Evolutionary conservation across 2,113 vertebrate genomes (phyloP), one percentile per base, ranked within the genome.

Genomic region (Halichoeres trimaculatus): DNA sequence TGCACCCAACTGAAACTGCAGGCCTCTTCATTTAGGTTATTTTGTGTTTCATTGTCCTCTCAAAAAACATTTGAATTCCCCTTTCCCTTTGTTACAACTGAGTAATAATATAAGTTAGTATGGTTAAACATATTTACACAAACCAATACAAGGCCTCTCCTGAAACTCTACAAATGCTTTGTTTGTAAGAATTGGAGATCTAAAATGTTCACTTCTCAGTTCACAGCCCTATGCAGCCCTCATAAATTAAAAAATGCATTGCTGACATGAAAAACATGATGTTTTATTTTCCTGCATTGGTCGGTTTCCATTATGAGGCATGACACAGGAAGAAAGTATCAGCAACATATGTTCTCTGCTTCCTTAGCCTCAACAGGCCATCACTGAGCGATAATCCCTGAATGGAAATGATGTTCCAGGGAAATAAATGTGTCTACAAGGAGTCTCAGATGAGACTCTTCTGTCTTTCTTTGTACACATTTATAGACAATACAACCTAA

Each of bases 271-370:
- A 10, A n/a, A 5, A 14, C 52, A 8, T 34, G 43, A 66, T 17
- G 17, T 41, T 20, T 8, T 17, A 30, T 53, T 67, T 2, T 16
- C 35, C 50, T 52, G 12, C n/a, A 47, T 13, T 0, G 4, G 14
- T 45, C 30, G 23, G 8, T 80, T 60, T 67, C 26, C 43, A 57
- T 62, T 58, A 67, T 43, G 38, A 54, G 69, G 22, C 66, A 67
- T 23, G 50, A 67, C 20, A 26, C 26, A 54, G 40, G 53, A 60
- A 63, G 23, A 59, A 34, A 54, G 57, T 48, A 76, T 83, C 51
- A 38, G 53, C 78, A 69, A 73, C 81, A 85, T 40, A n/a, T 85
- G 59, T 81, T 72, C 68, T 85, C 22, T 62, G 67, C 69, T 71
- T 83, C 62, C 40, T 73, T 56, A 26, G 7, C 35, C 43, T 4